Conservation (phyloP, 2,888 invertebrate species). For the Tipula lateralis region DNA sequence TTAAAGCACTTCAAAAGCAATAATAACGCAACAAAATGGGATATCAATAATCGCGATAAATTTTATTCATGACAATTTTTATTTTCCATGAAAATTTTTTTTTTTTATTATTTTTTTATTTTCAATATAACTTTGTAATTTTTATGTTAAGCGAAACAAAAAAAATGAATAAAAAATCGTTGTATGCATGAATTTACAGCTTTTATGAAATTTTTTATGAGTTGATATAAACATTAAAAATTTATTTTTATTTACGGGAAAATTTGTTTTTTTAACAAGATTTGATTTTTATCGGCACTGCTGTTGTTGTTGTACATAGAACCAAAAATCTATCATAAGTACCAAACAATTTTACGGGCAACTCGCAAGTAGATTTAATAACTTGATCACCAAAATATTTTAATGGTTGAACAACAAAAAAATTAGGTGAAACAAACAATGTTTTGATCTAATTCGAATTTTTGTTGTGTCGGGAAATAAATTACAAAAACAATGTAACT, state of each 20-base stretch:
- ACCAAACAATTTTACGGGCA: background rate
- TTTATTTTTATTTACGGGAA: background rate
- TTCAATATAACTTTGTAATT: conserved; percentile 24
- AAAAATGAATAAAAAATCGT: too few relatives aligned
- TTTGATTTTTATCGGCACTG: background rate
- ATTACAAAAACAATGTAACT: background rate
- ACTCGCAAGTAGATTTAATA: background rate
- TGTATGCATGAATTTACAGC: background rate
- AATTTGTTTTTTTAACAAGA: background rate
- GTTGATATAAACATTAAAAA: background rate
- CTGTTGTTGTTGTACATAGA: background rate
- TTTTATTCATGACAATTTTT: conserved; percentile 11
- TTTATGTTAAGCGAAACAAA: background rate
- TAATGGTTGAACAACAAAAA: background rate
- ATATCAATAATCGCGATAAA: conserved; percentile 19
- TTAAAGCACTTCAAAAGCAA: conserved; percentile 4
- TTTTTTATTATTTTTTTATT: conserved; percentile 7
- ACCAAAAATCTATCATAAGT: background rate
- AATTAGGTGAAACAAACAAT: background rate
- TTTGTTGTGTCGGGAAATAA: background rate
- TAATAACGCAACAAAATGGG: background rate
- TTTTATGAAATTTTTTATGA: background rate
- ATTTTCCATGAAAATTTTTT: background rate
- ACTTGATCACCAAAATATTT: background rate
- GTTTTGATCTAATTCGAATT: background rate